A percentile compares a stretch with the other conserved stretches of the same genome.
phyloP scores from a whole-genome alignment of 1,140 invertebrate genomes.

The Lysiphlebus fabarum region DNA sequence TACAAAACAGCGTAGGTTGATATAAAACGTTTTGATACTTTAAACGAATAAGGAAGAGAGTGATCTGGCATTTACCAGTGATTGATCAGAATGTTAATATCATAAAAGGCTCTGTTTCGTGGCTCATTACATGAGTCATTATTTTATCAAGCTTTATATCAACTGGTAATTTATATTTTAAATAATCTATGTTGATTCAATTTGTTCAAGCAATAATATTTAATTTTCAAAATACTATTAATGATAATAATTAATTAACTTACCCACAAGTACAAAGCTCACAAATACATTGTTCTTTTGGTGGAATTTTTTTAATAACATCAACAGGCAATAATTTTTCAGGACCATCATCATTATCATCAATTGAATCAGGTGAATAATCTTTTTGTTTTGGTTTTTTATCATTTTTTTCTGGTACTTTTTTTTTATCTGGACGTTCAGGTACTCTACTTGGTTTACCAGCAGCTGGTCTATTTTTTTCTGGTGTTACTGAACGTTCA shows the following conservation, averaged over 20 bases:
- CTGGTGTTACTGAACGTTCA: conserved; percentile 19
- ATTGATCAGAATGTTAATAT: conserved; percentile 33
- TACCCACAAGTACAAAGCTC: conserved; percentile 88
- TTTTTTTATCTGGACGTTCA: conserved; percentile 17
- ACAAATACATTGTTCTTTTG: conserved; percentile 82
- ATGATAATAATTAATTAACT: conserved; percentile 54
- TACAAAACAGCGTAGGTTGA: conserved; percentile 13
- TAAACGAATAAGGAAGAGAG: conserved; percentile 19
- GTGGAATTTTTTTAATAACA: conserved; percentile 44
- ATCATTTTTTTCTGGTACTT: conserved; percentile 21
- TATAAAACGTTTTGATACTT: background rate
- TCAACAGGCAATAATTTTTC: conserved; percentile 29
- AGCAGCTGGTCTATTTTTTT: conserved; percentile 17
- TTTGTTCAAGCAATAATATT: background rate
- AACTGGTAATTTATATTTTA: too few relatives aligned
- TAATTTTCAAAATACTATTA: too few relatives aligned
- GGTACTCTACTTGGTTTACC: conserved; percentile 27
- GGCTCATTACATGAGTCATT: conserved; percentile 33
- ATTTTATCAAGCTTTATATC: too few relatives aligned
- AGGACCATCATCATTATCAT: conserved; percentile 29
- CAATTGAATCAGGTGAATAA: conserved; percentile 39
- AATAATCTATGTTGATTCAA: too few relatives aligned
- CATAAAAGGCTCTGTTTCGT: conserved; percentile 44
- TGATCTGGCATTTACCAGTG: conserved; percentile 11
- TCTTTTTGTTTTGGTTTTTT: conserved; percentile 36